phyloP scores from a whole-genome alignment of 2,797 vertebrate species.

The Poecilia velifera region DNA sequence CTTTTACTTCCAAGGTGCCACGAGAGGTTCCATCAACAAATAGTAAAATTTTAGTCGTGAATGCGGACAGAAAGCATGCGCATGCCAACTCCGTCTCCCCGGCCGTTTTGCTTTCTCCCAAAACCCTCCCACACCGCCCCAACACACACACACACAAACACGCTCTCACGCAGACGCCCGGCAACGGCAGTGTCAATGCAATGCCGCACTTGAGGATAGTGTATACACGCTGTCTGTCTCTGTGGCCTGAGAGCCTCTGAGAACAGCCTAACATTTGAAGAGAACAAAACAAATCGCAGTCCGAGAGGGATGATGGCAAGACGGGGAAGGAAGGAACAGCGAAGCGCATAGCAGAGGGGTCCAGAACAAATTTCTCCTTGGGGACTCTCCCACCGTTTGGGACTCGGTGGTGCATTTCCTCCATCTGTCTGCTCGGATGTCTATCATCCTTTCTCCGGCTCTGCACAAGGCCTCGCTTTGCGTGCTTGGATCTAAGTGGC shows the following conservation, averaged over 20 bases:
- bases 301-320: slow-evolving; percentile 23
- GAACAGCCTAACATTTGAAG: slow-evolving; percentile 60
- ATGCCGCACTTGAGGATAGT: slow-evolving; percentile 44
- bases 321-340: slow-evolving; percentile 36
- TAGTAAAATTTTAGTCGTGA: slow-evolving; percentile 52
- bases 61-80: slow-evolving; percentile 38
- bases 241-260: slow-evolving; percentile 43
- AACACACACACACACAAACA: neutral
- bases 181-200: slow-evolving; percentile 30
- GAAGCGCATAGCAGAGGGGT: slow-evolving; percentile 43
- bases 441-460: slow-evolving; percentile 24
- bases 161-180: neutral
- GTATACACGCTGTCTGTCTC: slow-evolving; percentile 49
- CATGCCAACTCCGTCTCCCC: slow-evolving; percentile 32
- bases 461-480: slow-evolving; percentile 11
- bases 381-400: slow-evolving; percentile 63
- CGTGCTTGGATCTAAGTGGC: slow-evolving; percentile 28
- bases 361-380: slow-evolving; percentile 67
- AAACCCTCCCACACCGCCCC: slow-evolving; percentile 2
- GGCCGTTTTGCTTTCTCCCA: slow-evolving; percentile 24
- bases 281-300: slow-evolving; percentile 63
- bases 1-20: slow-evolving; percentile 25
- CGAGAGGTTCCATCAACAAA: slow-evolving; percentile 52
- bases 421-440: slow-evolving; percentile 47
- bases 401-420: slow-evolving; percentile 49